Evolutionary conservation across 30 jellyfish, hydroid and myxozoan genomes (phyloP), one percentile per base, ranked within the genome.

Genomic region (Euphysa ruthae): DNA sequence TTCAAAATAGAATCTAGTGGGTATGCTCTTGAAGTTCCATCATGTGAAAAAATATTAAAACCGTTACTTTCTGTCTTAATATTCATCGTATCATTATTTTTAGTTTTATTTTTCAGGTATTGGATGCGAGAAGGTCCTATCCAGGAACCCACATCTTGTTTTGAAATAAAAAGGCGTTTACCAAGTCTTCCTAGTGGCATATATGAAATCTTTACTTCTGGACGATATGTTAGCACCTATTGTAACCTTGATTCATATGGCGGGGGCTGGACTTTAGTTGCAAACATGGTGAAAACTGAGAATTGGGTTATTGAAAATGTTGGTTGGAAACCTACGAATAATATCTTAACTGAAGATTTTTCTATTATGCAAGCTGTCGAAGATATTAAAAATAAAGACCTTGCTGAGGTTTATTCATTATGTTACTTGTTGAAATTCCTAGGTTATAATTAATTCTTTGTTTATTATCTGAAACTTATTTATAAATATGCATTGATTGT

Each of bases 191-290:
- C 35, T 6, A 44, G 70, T 35, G 94, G 93, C 18, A 54, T 52
- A 4, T 82, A 73, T 69, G 42, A 56, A n/a, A 63, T 82, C 27
- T 12, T 33, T 33, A 51, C 50, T 3, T 19, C 64, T 2, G 70
- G 61, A n/a, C 46, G 57, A 21, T 20, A 46, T 43, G 92, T 82
- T n/a, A 20, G 61, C 22, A 72, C 94, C 4, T 44, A 38, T 28
- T 82, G 94, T 55, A 81, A 82, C 55, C 63, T 82, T 88, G 81
- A 74, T 4, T 68, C 75, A 6, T 61, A 55, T 43, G 93, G 93
- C 16, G 94, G 94, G 10, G 94, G 94, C 29, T 82, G 94, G 94
- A 82, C 94, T 7, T 34, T 82, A 52, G 22, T 75, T 30, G 61
- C 71, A 12, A 82, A 77, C 32, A 25, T 55, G 7, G 34, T 57